phyloP scores from a whole-genome alignment of 2,888 invertebrate genomes.

The Papilio demoleus region DNA sequence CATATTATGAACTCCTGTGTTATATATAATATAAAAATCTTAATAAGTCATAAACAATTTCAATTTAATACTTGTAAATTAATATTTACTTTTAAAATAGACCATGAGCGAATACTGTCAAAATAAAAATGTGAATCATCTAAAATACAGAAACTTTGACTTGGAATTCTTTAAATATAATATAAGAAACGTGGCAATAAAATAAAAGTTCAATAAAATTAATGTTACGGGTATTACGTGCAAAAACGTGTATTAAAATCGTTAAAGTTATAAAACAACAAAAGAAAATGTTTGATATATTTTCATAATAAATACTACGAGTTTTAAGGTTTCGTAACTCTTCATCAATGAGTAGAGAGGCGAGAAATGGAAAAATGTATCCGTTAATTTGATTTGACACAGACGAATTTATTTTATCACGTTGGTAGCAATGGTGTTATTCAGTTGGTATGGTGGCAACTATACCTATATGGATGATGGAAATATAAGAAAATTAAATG shows the following conservation, averaged over 20 bases:
- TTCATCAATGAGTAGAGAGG: neutral
- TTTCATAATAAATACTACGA: neutral
- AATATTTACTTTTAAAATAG: neutral
- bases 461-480: too few relatives aligned
- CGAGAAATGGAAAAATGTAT: constrained; percentile 16
- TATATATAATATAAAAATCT: constrained; percentile 17
- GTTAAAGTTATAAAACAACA: neutral
- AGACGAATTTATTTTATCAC: neutral
- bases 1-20: constrained; percentile 15
- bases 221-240: neutral
- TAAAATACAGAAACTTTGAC: neutral
- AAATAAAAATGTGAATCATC: neutral
- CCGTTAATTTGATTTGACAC: constrained; percentile 8
- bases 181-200: too few relatives aligned
- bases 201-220: too few relatives aligned
- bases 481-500: too few relatives aligned
- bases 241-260: neutral
- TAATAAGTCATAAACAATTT: neutral
- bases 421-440: neutral
- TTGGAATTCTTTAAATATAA: neutral
- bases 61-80: neutral
- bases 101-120: neutral
- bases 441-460: neutral
- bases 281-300: neutral
- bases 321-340: neutral